Conservation (phyloP, 2,113 vertebrate genomes). For the Petrocephalus microphthalmus region DNA sequence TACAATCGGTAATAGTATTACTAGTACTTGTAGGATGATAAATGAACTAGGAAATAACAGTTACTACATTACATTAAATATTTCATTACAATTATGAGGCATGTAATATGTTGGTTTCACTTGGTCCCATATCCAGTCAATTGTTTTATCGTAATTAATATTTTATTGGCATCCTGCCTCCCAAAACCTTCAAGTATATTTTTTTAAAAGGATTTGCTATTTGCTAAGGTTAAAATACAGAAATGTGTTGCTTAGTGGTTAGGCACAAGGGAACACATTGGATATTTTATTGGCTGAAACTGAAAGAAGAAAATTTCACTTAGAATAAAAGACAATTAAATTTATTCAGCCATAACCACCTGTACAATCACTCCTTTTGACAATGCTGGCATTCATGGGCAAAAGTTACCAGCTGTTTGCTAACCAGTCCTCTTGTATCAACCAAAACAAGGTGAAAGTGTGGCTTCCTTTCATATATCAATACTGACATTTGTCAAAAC, state of each 20-base stretch:
- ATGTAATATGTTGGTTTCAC: background rate
- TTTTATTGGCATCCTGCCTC: background rate
- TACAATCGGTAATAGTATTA: background rate
- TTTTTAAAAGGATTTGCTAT: background rate
- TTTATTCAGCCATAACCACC: background rate
- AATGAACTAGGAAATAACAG: background rate
- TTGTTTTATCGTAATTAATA: background rate
- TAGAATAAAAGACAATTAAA: background rate
- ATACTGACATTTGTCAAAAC: background rate
- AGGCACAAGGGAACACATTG: background rate
- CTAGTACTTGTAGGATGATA: background rate
- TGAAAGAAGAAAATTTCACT: background rate
- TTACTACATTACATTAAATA: background rate
- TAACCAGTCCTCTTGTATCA: background rate
- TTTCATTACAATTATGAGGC: background rate
- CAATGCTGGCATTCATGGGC: background rate
- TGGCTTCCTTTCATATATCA: background rate
- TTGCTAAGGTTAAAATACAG: background rate
- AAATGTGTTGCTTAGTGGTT: background rate
- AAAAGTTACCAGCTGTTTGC: background rate
- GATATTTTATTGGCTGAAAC: background rate
- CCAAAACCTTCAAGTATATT: background rate
- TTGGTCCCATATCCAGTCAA: background rate
- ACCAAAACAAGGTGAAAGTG: background rate
- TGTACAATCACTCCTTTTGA: background rate